Conservation (phyloP, 2,888 invertebrate genomes). For the Punctoribates punctum region DNA sequence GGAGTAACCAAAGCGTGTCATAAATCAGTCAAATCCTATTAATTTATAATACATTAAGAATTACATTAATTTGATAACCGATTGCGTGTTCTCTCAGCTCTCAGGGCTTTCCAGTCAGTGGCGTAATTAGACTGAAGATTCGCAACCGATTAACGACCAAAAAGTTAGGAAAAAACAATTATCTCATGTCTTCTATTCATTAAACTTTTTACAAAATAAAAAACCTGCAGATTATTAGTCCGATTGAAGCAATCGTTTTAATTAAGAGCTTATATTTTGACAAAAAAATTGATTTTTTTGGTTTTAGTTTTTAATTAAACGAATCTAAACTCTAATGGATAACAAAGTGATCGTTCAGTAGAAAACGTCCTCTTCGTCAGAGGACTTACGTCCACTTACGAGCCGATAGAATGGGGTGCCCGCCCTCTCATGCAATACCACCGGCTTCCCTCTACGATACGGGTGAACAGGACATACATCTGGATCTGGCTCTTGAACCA, state of each 20-base stretch:
- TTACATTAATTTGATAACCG: not conserved
- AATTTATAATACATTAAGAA: not conserved
- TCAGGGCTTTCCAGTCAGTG: not conserved
- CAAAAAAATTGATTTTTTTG: no score
- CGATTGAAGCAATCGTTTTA: no score
- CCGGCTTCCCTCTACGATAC: not conserved
- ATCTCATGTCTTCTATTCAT: no score
- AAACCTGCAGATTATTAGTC: no score
- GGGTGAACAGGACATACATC: not conserved
- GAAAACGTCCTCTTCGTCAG: no score
- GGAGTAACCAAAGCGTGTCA: constrained; percentile 33
- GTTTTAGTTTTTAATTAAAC: no score
- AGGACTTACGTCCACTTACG: not conserved
- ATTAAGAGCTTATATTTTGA: no score
- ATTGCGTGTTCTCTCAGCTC: not conserved
- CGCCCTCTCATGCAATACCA: constrained; percentile 2
- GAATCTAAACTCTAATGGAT: no score
- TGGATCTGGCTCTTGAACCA: no score
- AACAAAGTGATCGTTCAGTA: no score
- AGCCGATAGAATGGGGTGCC: constrained; percentile 12
- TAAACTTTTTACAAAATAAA: no score
- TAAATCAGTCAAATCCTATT: constrained; percentile 25
- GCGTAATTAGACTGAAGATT: not conserved
- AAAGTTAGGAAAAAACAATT: not conserved
- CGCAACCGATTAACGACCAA: not conserved